phyloP scores from a whole-genome alignment of 2,797 vertebrate genomes.

The Cirrhinus mrigala region DNA sequence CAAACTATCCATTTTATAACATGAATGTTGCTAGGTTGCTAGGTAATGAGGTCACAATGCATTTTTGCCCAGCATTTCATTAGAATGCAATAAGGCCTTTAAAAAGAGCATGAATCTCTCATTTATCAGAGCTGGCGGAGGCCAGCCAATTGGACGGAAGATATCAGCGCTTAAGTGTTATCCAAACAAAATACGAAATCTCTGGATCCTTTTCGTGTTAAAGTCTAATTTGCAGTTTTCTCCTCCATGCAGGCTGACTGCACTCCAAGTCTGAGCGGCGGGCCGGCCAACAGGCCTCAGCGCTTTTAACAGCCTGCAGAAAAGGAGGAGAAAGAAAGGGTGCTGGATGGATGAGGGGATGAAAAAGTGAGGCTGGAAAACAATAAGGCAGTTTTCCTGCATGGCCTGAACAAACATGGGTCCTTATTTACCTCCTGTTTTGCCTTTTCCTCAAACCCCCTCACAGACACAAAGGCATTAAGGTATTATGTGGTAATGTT shows the following conservation, averaged over 20 bases:
- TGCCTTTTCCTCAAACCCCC: constrained; percentile 75
- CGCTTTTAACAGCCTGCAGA: constrained; percentile 28
- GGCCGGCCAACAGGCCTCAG: constrained; percentile 19
- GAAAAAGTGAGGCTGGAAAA: constrained; percentile 42
- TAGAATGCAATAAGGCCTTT: constrained; percentile 56
- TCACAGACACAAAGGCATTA: constrained; percentile 78
- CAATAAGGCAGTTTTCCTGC: constrained; percentile 52
- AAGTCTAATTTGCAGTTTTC: constrained; percentile 51
- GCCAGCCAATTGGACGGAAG: constrained; percentile 46
- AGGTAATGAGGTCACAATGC: constrained; percentile 53
- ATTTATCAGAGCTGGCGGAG: constrained; percentile 57
- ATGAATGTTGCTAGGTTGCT: constrained; percentile 25
- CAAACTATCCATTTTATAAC: constrained; percentile 10
- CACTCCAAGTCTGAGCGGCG: constrained; percentile 23
- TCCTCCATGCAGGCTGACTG: constrained; percentile 5
- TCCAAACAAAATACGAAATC: constrained; percentile 56
- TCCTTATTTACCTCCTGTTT: constrained; percentile 75
- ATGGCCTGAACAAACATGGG: constrained; percentile 55
- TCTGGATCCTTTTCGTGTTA: constrained; percentile 36
- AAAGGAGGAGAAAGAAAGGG: constrained; percentile 8
- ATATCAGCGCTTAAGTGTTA: constrained; percentile 45
- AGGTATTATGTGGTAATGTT: constrained; percentile 85
- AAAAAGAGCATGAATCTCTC: constrained; percentile 52
- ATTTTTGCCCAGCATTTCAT: constrained; percentile 44
- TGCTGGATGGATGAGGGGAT: constrained; percentile 29